Evolutionary conservation across 2,113 vertebrate genomes (phyloP).

Genomic region (Scatophagus argus): DNA sequence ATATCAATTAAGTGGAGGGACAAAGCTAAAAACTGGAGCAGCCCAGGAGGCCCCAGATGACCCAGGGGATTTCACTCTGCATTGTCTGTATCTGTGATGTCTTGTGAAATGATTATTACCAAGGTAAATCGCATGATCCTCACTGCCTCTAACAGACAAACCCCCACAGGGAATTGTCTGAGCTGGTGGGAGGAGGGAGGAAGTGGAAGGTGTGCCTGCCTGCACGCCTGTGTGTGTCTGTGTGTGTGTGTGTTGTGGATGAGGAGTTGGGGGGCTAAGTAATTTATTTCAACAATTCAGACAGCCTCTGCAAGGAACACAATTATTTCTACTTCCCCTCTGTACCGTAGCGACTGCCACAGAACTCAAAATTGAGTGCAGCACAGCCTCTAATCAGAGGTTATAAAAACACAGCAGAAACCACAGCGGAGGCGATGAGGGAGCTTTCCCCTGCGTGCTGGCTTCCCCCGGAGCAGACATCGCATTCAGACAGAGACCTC

Average conservation of each 20-base stretch:
- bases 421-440: conserved; percentile 36
- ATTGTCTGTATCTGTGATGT: conserved; percentile 72
- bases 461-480: conserved; percentile 65
- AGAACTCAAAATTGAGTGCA: conserved; percentile 77
- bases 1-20: conserved; percentile 78
- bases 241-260: conserved; percentile 63
- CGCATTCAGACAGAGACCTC: conserved; percentile 69
- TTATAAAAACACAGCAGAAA: conserved; percentile 79
- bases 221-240: conserved; percentile 23
- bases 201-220: conserved; percentile 53
- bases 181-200: conserved; percentile 61
- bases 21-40: conserved; percentile 74
- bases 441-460: conserved; percentile 43
- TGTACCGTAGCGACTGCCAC: conserved; percentile 68
- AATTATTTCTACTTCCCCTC: conserved; percentile 81
- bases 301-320: conserved; percentile 78
- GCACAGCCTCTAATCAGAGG: conserved; percentile 83
- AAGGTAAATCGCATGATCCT: conserved; percentile 79
- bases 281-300: conserved; percentile 84
- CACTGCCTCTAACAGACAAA: conserved; percentile 74
- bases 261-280: conserved; percentile 70
- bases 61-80: conserved; percentile 71
- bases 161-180: conserved; percentile 72
- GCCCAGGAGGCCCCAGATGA: conserved; percentile 68
- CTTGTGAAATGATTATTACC: conserved; percentile 83